Evolutionary conservation across 1,140 invertebrate species (phyloP), one percentile per base, ranked within the genome.

Genomic region (Helicoverpa armigera): DNA sequence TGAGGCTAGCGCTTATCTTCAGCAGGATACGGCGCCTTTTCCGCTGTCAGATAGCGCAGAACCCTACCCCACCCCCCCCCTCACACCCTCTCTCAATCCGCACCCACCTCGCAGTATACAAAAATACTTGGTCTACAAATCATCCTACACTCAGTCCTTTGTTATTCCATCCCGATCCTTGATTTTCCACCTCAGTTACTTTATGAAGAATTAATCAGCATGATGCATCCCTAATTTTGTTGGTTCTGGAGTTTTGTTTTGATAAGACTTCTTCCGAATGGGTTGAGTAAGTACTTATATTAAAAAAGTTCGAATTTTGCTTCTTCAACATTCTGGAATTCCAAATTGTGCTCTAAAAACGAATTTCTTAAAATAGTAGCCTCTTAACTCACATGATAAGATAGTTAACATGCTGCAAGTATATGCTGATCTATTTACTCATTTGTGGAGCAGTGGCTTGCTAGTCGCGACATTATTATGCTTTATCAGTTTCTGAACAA

Each of bases 1-100:
- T 92, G 89, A 90, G 80, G 85, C 86, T 89, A 69, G 80, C 61
- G 88, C 85, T 90, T 91, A 91, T 91, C 90, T 88, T 83, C 83
- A 80, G 86, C 90, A 91, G 90, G 92, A 93, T 93, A 91, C 85
- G 86, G 86, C 85, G 88, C 86, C 85, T 89, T 85, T 91, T 92
- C 91, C 90, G 89, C 61, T 77, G 85, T 61, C 80, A 83, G 89
- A 91, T 90, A 88, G 84, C 86, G 85, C 87, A 87, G 85, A 86
- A 87, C 87, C 87, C 35, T 9, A 5, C 90, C 87, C 53, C n/a
- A 11, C 61, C 11, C 23, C 74, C 18, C 76, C 83, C 82, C 73
- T 72, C 54, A 3, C 58, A 50, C 29, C 76, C 83, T 80, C 73
- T 72, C 54, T 3, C 58, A 50, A 63, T 54, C 63, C 29, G 35